Conservation (phyloP, 2,797 vertebrate genomes). For the Chiroxiphia lanceolata region DNA sequence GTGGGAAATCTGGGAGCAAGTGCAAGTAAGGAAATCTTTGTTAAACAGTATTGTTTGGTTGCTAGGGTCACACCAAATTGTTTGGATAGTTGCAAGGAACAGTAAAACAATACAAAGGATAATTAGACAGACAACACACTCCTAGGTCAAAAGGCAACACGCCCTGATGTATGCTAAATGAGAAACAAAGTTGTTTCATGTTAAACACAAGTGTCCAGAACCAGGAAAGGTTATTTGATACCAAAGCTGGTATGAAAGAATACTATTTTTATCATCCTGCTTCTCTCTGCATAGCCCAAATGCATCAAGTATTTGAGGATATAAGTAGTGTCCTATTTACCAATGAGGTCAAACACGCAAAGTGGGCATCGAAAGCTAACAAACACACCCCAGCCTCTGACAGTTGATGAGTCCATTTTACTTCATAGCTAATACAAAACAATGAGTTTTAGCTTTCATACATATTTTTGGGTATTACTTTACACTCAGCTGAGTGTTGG, state of each 20-base stretch:
- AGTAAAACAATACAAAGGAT: constrained; percentile 55
- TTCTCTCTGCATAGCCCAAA: background rate
- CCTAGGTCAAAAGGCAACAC: constrained; percentile 1
- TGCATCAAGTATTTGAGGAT: background rate
- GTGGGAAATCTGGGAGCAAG: constrained; percentile 63
- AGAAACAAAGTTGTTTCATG: background rate
- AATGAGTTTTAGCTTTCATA: background rate
- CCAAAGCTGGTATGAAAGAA: background rate
- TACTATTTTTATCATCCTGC: background rate
- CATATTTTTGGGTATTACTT: background rate
- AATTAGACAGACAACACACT: constrained; percentile 28
- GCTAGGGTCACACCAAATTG: constrained; percentile 53
- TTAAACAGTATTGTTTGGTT: constrained; percentile 61
- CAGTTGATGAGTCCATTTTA: background rate
- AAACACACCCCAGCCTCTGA: rapidly evolving
- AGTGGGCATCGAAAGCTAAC: background rate
- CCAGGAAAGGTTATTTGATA: background rate
- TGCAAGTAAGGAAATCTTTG: constrained; percentile 43
- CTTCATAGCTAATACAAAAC: background rate
- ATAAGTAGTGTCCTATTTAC: background rate
- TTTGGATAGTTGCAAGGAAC: constrained; percentile 57
- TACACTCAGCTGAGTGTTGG: background rate
- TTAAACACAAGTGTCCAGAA: background rate
- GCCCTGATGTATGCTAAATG: background rate
- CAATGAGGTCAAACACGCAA: background rate